Conservation (phyloP, 2,888 invertebrate species). For the Acanthosepion pharaonis region DNA sequence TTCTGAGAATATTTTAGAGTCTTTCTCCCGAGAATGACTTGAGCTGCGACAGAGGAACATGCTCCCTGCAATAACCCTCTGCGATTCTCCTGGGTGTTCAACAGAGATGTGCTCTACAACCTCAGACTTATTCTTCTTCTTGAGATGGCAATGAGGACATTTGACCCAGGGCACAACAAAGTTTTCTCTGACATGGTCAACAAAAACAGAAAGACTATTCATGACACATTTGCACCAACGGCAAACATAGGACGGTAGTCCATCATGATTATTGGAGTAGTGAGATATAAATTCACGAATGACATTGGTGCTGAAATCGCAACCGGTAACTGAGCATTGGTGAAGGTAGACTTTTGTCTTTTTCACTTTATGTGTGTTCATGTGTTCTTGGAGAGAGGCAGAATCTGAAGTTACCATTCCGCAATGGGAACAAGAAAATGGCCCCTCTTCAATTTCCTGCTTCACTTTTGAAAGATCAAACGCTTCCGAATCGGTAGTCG, state of each 20-base stretch:
- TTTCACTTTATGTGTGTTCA: not conserved
- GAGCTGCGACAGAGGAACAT: conserved; percentile 41
- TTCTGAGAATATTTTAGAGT: not conserved
- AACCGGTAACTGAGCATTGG: not conserved
- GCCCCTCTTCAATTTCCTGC: not conserved
- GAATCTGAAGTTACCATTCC: not conserved
- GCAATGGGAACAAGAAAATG: not conserved
- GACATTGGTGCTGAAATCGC: not conserved
- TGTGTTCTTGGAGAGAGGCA: not conserved
- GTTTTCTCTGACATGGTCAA: conserved; percentile 36
- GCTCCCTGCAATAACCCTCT: conserved; percentile 38
- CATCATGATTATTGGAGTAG: not conserved
- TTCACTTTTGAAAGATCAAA: not conserved
- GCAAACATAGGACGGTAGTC: not conserved
- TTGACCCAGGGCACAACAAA: conserved; percentile 42
- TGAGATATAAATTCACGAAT: conserved; percentile 34
- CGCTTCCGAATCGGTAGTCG: not conserved
- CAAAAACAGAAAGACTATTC: not conserved
- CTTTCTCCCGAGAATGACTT: not conserved
- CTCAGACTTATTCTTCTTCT: conserved; percentile 35
- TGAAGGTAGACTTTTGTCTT: conserved; percentile 38
- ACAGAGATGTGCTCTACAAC: not conserved
- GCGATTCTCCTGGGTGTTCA: conserved; percentile 38
- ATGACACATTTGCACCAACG: not conserved
- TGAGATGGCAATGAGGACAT: conserved; percentile 36